A percentile compares a stretch with the other conserved stretches of the same genome.
These are phyloP conservation scores for Platerodrilus igneus DNA, from an alignment of 2,888 invertebrate genomes.

Conservation along the genomic window DNA sequence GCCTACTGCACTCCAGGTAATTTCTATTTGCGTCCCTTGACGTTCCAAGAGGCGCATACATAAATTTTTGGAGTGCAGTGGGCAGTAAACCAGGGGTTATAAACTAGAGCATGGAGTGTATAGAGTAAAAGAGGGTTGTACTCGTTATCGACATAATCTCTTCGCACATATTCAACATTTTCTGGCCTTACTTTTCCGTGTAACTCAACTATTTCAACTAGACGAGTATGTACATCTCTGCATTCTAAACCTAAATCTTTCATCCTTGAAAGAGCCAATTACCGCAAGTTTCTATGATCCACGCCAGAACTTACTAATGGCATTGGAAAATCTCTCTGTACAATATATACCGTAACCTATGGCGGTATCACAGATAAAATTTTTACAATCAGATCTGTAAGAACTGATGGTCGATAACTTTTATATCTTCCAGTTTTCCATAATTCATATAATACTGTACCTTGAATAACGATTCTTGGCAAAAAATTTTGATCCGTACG, in stretches of 20 bases:
- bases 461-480: conserved; percentile 97
- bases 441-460: conserved; percentile 96
- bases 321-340: conserved; percentile 99
- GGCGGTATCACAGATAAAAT: conserved; percentile 94
- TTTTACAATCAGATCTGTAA: conserved; percentile 92
- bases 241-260: conserved; percentile 93
- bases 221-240: conserved; percentile 93
- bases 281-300: conserved; percentile 95
- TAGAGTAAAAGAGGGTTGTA: too few relatives aligned
- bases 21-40: too few relatives aligned
- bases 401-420: conserved; percentile 89
- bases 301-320: conserved; percentile 97
- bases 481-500: conserved; percentile 97
- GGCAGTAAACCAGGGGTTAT: too few relatives aligned
- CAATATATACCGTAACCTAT: conserved; percentile 97
- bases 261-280: conserved; percentile 93
- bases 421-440: conserved; percentile 98
- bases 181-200: conserved; percentile 92
- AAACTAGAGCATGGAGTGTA: too few relatives aligned
- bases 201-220: conserved; percentile 99
- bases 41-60: too few relatives aligned
- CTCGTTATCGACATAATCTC: conserved; percentile 96
- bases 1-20: too few relatives aligned
- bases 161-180: conserved; percentile 85
- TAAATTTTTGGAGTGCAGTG: too few relatives aligned